Evolutionary conservation across 2,113 vertebrate genomes (phyloP).

Genomic region (Toxostoma redivivum): DNA sequence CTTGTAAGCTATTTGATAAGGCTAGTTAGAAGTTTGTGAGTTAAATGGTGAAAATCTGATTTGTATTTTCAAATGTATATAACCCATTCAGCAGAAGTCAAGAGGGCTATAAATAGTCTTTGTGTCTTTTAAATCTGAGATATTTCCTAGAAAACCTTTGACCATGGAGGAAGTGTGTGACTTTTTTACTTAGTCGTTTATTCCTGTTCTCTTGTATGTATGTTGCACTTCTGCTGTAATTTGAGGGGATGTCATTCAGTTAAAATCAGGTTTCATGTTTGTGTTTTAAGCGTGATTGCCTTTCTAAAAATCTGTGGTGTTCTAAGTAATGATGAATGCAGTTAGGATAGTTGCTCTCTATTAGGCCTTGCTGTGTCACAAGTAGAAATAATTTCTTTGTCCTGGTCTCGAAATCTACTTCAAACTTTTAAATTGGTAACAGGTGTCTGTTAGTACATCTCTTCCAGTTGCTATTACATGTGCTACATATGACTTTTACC

Average conservation of each 20-base stretch:
- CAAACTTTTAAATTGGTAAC: neutral
- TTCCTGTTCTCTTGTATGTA: neutral
- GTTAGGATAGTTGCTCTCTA: neutral
- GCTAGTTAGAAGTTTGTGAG: neutral
- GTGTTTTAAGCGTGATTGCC: neutral
- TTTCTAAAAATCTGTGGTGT: neutral
- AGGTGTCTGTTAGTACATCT: neutral
- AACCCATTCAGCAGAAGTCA: neutral
- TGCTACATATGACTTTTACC: accelerated
- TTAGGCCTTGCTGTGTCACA: neutral
- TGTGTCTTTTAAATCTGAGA: neutral
- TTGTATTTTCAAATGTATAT: neutral
- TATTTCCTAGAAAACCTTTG: neutral
- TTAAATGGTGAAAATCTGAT: neutral
- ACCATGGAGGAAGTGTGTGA: neutral
- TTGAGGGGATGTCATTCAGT: neutral
- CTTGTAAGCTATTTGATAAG: neutral
- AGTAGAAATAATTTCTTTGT: neutral
- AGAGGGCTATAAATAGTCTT: neutral
- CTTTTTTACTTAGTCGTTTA: neutral
- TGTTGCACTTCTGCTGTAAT: neutral
- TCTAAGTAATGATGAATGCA: neutral
- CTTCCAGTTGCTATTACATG: neutral
- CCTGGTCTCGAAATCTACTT: neutral
- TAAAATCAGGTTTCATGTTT: neutral